These are phyloP conservation scores for Azorinus chamasolen DNA, from an alignment of 2,888 invertebrate genomes.

Conservation along the genomic window DNA sequence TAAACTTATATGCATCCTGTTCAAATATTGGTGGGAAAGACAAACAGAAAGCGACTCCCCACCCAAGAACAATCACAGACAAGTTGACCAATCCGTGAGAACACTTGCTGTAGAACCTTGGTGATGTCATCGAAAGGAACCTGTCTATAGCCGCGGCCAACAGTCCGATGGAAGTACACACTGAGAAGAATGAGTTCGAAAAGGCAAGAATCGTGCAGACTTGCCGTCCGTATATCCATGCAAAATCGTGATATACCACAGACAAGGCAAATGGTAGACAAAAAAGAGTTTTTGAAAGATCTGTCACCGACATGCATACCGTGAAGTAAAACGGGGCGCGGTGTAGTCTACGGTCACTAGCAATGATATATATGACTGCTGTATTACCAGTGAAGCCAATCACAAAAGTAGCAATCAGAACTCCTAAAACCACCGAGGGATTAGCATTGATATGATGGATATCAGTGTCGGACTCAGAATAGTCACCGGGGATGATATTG, in stretches of 20 bases:
- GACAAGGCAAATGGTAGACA: slow-evolving; percentile 82
- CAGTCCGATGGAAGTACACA: slow-evolving; percentile 76
- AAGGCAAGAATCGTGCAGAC: slow-evolving; percentile 82
- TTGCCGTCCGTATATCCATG: slow-evolving; percentile 78
- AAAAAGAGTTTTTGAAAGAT: slow-evolving; percentile 79
- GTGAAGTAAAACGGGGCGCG: slow-evolving; percentile 83
- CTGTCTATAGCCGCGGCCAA: slow-evolving; percentile 80
- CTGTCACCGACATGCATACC: slow-evolving; percentile 79
- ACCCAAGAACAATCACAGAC: slow-evolving; percentile 74
- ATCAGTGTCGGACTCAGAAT: background rate
- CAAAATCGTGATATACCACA: slow-evolving; percentile 77
- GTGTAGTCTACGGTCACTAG: slow-evolving; percentile 75
- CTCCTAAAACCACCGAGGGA: slow-evolving; percentile 42
- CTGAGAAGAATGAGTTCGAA: slow-evolving; percentile 82
- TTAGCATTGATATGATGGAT: slow-evolving; percentile 10
- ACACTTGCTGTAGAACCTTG: slow-evolving; percentile 76
- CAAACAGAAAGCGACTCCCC: slow-evolving; percentile 79
- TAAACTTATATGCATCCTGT: slow-evolving; percentile 79
- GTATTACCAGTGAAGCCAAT: slow-evolving; percentile 73
- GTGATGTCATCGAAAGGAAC: slow-evolving; percentile 75
- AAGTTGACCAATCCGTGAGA: slow-evolving; percentile 77
- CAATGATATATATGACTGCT: slow-evolving; percentile 70
- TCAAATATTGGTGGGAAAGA: slow-evolving; percentile 83
- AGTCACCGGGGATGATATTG: too few species aligned
- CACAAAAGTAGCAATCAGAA: slow-evolving; percentile 67